These are phyloP conservation scores for Atta cephalotes DNA, from an alignment of 1,140 invertebrate species.

Conservation along the genomic window DNA sequence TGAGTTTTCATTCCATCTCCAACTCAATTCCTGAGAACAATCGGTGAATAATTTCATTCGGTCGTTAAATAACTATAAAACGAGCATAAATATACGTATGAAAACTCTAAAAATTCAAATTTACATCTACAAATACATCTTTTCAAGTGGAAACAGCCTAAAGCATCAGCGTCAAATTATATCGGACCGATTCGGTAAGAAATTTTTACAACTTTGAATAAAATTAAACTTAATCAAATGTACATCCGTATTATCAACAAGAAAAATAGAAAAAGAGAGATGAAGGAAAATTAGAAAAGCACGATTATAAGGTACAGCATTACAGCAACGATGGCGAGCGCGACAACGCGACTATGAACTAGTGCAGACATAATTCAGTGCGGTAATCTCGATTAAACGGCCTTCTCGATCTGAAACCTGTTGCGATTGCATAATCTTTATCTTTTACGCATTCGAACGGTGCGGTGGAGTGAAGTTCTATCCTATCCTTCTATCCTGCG, in stretches of 20 bases:
- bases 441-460: constrained; percentile 18
- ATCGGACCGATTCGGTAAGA: neutral
- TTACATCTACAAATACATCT: neutral
- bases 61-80: neutral
- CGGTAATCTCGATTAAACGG: neutral
- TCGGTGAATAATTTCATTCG: neutral
- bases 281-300: neutral
- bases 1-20: neutral
- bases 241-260: no score
- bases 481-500: neutral
- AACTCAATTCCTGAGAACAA: neutral
- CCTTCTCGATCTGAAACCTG: constrained; percentile 23
- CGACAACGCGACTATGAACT: no score
- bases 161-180: constrained; percentile 1
- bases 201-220: neutral
- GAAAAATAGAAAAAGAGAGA: neutral
- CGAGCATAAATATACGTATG: neutral
- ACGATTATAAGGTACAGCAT: no score
- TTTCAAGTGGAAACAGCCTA: neutral
- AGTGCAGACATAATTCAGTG: no score
- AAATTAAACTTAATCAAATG: neutral
- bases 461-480: neutral
- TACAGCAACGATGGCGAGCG: no score
- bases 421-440: constrained; percentile 10
- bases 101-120: neutral